phyloP scores from a whole-genome alignment of 1,140 invertebrate genomes.

The Linepithema humile region DNA sequence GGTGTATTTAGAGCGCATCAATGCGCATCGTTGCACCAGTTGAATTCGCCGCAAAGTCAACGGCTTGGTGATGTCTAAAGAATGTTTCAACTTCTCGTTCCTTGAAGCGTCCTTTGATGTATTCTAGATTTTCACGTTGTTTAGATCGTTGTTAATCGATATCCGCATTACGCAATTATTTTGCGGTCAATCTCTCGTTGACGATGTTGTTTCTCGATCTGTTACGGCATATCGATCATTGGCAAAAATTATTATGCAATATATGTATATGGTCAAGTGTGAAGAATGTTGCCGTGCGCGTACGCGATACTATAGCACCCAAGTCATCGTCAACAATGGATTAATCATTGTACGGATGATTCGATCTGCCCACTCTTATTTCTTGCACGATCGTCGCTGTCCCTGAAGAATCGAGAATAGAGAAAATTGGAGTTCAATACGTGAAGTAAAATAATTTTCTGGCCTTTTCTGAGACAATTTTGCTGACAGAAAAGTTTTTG shows the following conservation, averaged over 20 bases:
- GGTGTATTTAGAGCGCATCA: not conserved
- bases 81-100: not conserved
- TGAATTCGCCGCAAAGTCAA: not conserved
- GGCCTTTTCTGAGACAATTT: no score
- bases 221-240: not conserved
- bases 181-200: constrained; percentile 6
- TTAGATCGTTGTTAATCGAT: not conserved
- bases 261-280: not conserved
- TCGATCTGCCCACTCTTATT: not conserved
- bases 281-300: not conserved
- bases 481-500: not conserved
- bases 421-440: not conserved
- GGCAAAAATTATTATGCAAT: not conserved
- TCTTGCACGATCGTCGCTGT: not conserved
- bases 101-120: not conserved
- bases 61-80: not conserved
- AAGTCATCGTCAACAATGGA: not conserved
- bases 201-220: not conserved
- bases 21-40: not conserved
- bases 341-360: not conserved
- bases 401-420: not conserved
- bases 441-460: not conserved
- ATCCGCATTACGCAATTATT: constrained; percentile 24
- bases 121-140: not conserved
- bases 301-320: not conserved